Conservation (phyloP, 2,113 vertebrate species). For the Xenopus borealis region DNA sequence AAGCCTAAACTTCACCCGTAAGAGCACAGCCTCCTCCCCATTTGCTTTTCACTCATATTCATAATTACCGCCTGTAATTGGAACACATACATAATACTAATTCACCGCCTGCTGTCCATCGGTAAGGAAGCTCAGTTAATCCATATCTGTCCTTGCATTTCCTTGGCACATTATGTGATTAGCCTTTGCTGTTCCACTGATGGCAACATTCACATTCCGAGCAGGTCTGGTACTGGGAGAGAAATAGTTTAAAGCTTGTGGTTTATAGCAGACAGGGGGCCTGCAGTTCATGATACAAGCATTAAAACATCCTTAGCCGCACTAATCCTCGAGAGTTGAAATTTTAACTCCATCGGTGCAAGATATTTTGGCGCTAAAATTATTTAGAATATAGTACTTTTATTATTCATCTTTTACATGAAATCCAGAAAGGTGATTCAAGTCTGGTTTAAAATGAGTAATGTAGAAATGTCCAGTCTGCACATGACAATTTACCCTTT, state of each 20-base stretch:
- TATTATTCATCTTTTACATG: too few relatives aligned
- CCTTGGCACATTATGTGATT: constrained; percentile 64
- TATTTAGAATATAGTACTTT: too few relatives aligned
- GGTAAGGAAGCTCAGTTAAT: constrained; percentile 63
- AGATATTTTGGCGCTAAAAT: too few relatives aligned
- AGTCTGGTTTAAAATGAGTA: too few relatives aligned
- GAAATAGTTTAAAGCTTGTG: constrained; percentile 12
- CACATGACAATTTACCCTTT: too few relatives aligned
- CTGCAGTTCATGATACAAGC: constrained; percentile 41
- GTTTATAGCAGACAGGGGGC: constrained; percentile 18
- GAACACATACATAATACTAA: constrained; percentile 85
- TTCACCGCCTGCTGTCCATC: constrained; percentile 71
- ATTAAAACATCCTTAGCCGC: constrained; percentile 38
- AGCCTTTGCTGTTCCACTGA: constrained; percentile 51
- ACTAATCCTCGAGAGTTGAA: constrained; percentile 29
- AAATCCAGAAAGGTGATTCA: too few relatives aligned
- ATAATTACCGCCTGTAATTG: constrained; percentile 79
- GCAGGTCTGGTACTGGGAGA: constrained; percentile 47
- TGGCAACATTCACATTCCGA: constrained; percentile 59
- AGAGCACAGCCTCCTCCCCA: constrained; percentile 18
- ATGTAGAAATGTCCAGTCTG: too few relatives aligned
- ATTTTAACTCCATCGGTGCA: constrained; percentile 26
- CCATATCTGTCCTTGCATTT: constrained; percentile 67
- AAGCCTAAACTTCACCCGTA: constrained; percentile 1
- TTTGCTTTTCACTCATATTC: constrained; percentile 64